These are phyloP conservation scores for Pantherophis vulpinus DNA, from an alignment of 2,797 vertebrate genomes.

Conservation along the genomic window DNA sequence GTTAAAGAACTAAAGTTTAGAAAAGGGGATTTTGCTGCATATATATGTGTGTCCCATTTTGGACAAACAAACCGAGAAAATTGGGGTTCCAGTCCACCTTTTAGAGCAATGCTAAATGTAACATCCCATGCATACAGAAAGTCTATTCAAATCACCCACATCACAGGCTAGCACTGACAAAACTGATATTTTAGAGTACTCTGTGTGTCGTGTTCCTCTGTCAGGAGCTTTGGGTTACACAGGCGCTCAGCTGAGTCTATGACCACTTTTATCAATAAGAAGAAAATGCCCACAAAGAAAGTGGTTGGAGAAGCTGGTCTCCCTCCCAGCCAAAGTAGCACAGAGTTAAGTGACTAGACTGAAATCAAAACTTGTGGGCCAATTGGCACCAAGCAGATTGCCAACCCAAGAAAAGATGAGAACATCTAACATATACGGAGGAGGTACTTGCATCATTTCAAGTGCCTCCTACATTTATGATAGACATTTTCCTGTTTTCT, in stretches of 20 bases:
- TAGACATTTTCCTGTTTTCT: background rate
- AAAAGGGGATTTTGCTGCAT: background rate
- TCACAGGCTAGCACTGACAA: background rate
- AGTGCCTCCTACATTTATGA: background rate
- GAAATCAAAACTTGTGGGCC: background rate
- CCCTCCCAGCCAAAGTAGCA: background rate
- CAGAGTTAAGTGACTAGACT: background rate
- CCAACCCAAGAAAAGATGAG: background rate
- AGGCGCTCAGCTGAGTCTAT: background rate
- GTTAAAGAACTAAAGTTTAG: background rate
- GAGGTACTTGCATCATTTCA: background rate
- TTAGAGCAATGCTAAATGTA: background rate
- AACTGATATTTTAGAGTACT: background rate
- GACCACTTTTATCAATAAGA: background rate
- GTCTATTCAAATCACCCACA: background rate
- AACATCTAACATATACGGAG: too few species aligned
- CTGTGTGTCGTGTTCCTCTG: background rate
- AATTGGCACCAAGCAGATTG: background rate
- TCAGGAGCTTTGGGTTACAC: background rate
- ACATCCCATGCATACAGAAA: background rate
- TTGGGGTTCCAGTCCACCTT: background rate
- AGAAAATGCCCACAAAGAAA: background rate
- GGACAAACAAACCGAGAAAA: background rate
- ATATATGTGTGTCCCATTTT: background rate
- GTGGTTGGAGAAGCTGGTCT: background rate